phyloP scores from a whole-genome alignment of 2,888 invertebrate genomes.

The Papilio demoleus region DNA sequence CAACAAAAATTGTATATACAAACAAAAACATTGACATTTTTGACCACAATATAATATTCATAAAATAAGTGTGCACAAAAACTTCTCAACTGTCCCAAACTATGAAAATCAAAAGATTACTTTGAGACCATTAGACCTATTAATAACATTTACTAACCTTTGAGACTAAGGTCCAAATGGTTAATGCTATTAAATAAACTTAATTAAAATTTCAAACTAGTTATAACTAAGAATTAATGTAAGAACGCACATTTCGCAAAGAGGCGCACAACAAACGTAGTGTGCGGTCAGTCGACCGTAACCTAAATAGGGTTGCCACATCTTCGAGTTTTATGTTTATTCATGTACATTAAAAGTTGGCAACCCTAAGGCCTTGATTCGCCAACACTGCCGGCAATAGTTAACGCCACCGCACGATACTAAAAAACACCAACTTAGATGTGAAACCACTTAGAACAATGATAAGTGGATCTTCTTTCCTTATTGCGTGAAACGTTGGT shows the following conservation, averaged over 20 bases:
- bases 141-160: no score
- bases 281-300: slow-evolving; percentile 1
- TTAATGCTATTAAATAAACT: no score
- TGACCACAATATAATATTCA: no score
- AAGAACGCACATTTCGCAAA: slow-evolving; percentile 11
- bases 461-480: slow-evolving; percentile 24
- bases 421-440: slow-evolving; percentile 10
- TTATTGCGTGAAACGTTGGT: slow-evolving; percentile 13
- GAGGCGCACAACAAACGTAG: not conserved
- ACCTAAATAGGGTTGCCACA: not conserved
- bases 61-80: no score
- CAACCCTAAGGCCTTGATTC: slow-evolving; percentile 13
- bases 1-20: no score
- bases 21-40: no score
- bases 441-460: slow-evolving; percentile 30
- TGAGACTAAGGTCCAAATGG: no score
- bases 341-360: not conserved
- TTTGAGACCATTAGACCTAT: not conserved
- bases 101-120: not conserved
- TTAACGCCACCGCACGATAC: slow-evolving; percentile 8
- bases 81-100: not conserved
- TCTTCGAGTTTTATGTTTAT: not conserved
- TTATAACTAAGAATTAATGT: not conserved
- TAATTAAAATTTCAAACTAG: not conserved
- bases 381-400: slow-evolving; percentile 38